Percentiles rank a stretch among this genome's conserved stretches.
Conservation (phyloP, 2,888 invertebrate genomes). For the Girardia tigrina region DNA sequence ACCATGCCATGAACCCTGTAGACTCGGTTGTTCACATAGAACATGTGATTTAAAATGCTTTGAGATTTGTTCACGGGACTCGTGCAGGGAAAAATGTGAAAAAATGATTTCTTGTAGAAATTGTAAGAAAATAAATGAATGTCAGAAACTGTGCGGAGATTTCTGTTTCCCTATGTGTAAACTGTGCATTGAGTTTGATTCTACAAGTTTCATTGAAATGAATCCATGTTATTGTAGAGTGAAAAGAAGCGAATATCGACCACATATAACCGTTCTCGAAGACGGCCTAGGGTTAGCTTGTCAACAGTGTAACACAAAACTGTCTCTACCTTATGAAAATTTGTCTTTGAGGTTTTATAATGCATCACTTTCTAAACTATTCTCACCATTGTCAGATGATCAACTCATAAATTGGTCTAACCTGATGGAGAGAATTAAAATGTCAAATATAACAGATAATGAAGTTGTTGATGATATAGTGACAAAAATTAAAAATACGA, state of each 20-base stretch:
- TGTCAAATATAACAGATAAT: background rate
- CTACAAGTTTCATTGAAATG: background rate
- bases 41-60: background rate
- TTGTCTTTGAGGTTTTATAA: constrained; percentile 25
- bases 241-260: background rate
- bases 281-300: background rate
- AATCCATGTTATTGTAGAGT: background rate
- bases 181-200: background rate
- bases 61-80: background rate
- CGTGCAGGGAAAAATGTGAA: background rate
- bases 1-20: constrained; percentile 18
- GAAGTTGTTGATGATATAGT: background rate
- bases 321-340: background rate
- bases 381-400: background rate
- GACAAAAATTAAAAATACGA: background rate
- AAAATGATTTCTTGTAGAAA: background rate
- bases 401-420: background rate
- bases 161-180: background rate
- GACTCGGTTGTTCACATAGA: background rate
- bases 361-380: background rate
- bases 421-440: background rate
- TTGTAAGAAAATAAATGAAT: background rate
- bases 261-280: background rate
- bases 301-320: background rate
- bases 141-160: constrained; percentile 26